Evolutionary conservation across 2,888 invertebrate genomes (phyloP), one percentile per base, ranked within the genome.

Genomic region (Thysanoteuthis rhombus): DNA sequence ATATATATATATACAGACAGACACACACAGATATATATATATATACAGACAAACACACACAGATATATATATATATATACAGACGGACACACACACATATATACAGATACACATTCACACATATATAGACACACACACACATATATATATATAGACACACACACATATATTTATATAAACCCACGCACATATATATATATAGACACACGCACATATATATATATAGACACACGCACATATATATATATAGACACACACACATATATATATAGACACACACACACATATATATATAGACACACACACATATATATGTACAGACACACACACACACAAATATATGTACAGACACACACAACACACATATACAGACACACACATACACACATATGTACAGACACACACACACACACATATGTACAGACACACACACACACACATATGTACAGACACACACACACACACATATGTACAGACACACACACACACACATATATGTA

Each of bases 1-100:
- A 90, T 90, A 90, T 10, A 90, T 90, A 42, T 90, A n/a, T 90
- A 90, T n/a, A 90, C n/a, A 90, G 25, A n/a, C n/a, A 90, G 25
- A n/a, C 39, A 36, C 3, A 90, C 39, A 90, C 1, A n/a, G n/a
- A n/a, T n/a, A 90, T 16, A 90, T 10, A 90, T 12, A n/a, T 36
- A 90, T 32, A 22, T 90, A n/a, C 25, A 32, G 16, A 89, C 38
- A n/a, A n/a, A n/a, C n/a, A n/a, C n/a, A n/a, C n/a, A n/a, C n/a
- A n/a, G n/a, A 89, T 89, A 89, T 89, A n/a, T 38, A 89, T n/a
- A 89, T n/a, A 89, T 36, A 89, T 19, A 89, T 19, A 89, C 89
- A 89, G 8, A 42, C 12, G 16, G 4, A 19, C 19, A 89, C 16
- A 89, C 89, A 89, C 16, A 89, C 89, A 89, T 19, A 89, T 36